Conservation (phyloP, 2,797 vertebrate genomes). For the Pelodytes ibericus region DNA sequence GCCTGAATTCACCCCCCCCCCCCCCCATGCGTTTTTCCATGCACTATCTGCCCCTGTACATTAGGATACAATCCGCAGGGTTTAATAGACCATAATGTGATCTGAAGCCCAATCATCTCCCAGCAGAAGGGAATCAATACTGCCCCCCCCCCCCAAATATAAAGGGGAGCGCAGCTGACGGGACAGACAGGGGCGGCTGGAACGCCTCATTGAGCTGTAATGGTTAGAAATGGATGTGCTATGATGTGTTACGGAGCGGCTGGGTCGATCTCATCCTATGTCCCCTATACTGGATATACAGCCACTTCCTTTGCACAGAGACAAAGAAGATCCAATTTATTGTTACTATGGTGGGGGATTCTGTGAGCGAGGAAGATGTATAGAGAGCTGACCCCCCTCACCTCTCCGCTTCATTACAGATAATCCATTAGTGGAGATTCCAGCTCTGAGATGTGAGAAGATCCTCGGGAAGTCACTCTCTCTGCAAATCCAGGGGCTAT, state of each 20-base stretch:
- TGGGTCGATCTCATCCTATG: constrained; percentile 16
- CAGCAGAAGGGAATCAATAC: constrained; percentile 12
- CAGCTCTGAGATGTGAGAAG: constrained; percentile 29
- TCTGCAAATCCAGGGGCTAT: no score
- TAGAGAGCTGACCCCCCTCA: constrained; percentile 42
- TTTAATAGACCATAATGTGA: constrained; percentile 16
- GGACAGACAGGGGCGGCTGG: not conserved
- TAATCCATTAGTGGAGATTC: constrained; percentile 47
- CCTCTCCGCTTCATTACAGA: constrained; percentile 53
- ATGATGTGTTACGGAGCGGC: no score
- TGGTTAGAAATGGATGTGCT: constrained; percentile 40
- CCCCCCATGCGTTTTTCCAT: no score
- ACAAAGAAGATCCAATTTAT: constrained; percentile 44
- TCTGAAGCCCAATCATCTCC: not conserved
- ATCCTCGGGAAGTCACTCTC: no score
- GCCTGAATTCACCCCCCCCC: no score
- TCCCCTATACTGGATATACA: not conserved
- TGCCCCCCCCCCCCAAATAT: not conserved
- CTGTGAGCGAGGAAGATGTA: constrained; percentile 40
- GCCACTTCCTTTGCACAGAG: constrained; percentile 11
- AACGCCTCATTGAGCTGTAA: constrained; percentile 42
- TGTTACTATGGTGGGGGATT: constrained; percentile 51
- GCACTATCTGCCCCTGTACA: no score
- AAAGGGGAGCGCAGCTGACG: constrained; percentile 2
- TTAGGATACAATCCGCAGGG: no score